phyloP scores from a whole-genome alignment of 2,888 invertebrate genomes.

The Alitta virens region DNA sequence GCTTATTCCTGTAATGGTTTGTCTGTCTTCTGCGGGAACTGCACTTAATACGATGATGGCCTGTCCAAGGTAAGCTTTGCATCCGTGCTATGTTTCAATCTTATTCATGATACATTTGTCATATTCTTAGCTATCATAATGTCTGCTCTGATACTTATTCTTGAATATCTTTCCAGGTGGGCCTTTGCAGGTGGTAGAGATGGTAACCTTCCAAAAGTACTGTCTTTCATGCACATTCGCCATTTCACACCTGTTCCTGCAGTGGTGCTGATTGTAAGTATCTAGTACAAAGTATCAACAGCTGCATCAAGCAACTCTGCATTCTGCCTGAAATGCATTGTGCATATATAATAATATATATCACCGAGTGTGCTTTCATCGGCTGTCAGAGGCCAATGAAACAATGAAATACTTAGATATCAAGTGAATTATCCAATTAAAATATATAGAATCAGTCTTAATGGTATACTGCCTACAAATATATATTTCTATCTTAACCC shows the following conservation, averaged over 20 bases:
- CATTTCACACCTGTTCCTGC: conserved; percentile 35
- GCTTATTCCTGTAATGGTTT: conserved; percentile 9
- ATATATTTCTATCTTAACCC: no score
- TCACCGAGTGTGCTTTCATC: no score
- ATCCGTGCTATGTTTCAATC: background rate
- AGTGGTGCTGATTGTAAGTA: conserved; percentile 32
- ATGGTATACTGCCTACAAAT: no score
- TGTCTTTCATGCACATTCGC: conserved; percentile 28
- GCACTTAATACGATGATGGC: conserved; percentile 2
- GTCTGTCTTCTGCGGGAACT: conserved; percentile 1
- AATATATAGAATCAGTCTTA: no score
- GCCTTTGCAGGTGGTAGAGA: conserved; percentile 35
- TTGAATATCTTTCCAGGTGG: conserved; percentile 29
- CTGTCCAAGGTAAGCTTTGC: conserved; percentile 4
- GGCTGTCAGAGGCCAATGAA: no score
- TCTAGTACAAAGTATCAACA: background rate
- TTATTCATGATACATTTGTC: background rate
- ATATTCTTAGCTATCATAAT: background rate
- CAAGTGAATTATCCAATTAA: no score
- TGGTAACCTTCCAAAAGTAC: conserved; percentile 31
- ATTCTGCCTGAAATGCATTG: no score
- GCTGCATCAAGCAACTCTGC: no score
- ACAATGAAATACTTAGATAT: no score
- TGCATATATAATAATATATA: no score
- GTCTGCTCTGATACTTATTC: no score